Base-by-base conservation (phyloP, 2,113 vertebrate species). In the Oceanodroma tethys region DNA sequence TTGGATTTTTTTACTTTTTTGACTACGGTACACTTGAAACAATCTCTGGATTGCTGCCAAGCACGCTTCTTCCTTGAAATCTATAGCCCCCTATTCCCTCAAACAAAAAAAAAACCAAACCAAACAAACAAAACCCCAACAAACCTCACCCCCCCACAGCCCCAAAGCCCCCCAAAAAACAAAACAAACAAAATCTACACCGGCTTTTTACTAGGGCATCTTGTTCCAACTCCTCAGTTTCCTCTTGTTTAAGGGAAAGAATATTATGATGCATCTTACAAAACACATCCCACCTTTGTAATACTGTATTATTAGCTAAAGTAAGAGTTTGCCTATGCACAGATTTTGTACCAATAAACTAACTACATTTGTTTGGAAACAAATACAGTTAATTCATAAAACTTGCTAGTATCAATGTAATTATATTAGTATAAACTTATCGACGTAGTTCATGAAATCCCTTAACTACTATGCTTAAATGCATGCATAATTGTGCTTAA, bases 111-210 rank as follows among this genome's bases (percentile, higher is more conserved):
- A 40, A 10, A 3, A 5, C 9, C 11, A 25, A 63, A 43, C 15
- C 16, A 26, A 36, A 11, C 22, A 12, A 56, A 5, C 16, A 62
- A 36, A 72, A 40, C 10, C 20, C 27, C 23, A 25, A 15, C 11
- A 47, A 11, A 4, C 5, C 12, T n/a, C n/a, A n/a, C n/a, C n/a
- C n/a, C 4, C 2, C 23, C 4, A 9, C 19, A 10, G 13, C 6
- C 16, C 32, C 15, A 68, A 50, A 66, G 9, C 26, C n/a, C n/a
- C 14, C 9, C 9, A 5, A 42, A 45, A 14, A 3, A 2, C 7
- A 45, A 71, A 23, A 5, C 8, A 42, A 65, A 45, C 17, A 40
- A 60, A 48, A 72, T 2, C 43, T 36, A 38, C n/a, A 18, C 30
- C 27, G 52, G 8, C 21, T 50, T 91, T 52, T 65, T 30, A n/a